phyloP scores from a whole-genome alignment of 2,888 invertebrate genomes.

The Reticulitermes lucifugus region DNA sequence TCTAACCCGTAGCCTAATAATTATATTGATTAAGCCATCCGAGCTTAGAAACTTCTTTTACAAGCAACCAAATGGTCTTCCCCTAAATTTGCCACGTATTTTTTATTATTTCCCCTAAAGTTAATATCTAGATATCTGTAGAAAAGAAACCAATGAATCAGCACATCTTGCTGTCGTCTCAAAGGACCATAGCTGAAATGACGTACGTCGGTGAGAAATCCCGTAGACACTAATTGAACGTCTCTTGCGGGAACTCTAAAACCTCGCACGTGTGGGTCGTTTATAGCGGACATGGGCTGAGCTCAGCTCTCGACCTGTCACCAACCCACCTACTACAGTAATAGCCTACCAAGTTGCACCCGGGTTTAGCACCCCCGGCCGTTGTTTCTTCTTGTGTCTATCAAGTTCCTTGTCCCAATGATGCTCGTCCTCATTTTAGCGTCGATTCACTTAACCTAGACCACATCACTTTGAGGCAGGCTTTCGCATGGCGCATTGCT shows the following conservation, averaged over 20 bases:
- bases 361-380: not conserved
- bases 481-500: too few relatives aligned
- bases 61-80: too few relatives aligned
- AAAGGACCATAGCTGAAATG: not conserved
- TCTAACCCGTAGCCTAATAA: too few relatives aligned
- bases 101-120: too few relatives aligned
- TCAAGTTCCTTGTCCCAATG: not conserved
- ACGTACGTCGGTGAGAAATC: not conserved
- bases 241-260: conserved; percentile 1
- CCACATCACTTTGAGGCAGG: not conserved
- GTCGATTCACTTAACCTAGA: not conserved
- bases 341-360: not conserved
- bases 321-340: conserved; percentile 2
- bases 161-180: not conserved
- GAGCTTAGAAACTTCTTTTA: too few relatives aligned
- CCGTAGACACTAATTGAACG: not conserved
- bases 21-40: too few relatives aligned
- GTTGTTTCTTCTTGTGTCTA: not conserved
- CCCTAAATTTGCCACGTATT: too few relatives aligned
- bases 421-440: not conserved
- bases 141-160: not conserved
- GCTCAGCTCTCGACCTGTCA: not conserved
- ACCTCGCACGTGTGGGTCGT: not conserved
- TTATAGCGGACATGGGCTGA: not conserved
- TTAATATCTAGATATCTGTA: too few relatives aligned